Evolutionary conservation across 2,888 invertebrate genomes (phyloP), one percentile per base, ranked within the genome.

Genomic region (Drosophila sordidapex): DNA sequence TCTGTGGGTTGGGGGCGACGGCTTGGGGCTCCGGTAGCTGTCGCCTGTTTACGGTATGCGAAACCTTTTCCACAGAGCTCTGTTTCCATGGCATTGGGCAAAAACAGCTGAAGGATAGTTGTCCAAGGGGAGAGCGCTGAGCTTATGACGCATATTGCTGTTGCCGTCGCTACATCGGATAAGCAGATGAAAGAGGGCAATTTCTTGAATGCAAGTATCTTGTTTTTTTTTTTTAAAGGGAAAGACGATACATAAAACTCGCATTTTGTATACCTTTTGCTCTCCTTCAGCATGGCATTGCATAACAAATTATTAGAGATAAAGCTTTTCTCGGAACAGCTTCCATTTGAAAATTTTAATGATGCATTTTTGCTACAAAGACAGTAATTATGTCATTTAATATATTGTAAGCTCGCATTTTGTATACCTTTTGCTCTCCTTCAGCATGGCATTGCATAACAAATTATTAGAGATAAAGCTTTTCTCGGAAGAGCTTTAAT

Each of bases 51-150:
- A 56, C 21, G 56, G 56, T 40, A 74, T 74, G 46, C 60, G 40
- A 74, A 67, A 67, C 67, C 60, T 74, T 35, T 53, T 33, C 53
- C 35, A 63, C 46, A 38, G 35, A 54, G 65, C 54, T 54, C 7
- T 48, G 54, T 54, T 70, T 27, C 51, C 71, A 71, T 51, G 62
- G 71, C 62, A 51, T 21, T 35, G 40, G 38, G 33, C 15, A 61
- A 31, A 33, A 4, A 21, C 21, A 18, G 18, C 7, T 56, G 54
- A 38, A 31, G 35, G 33, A 18, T 13, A 40, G 38, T 21, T 33
- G 6, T 3, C 2, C 15, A 8, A 8, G 8, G 15, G 43, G 1
- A n/a, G 11, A 27, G 11, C 11, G 27, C 15, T 21, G 0, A 31
- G n/a, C 35, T 35, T 6, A 52, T 36, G 46, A 52, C 65, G 31